Evolutionary conservation across 2,888 invertebrate genomes (phyloP), one percentile per base, ranked within the genome.

Genomic region (Tromatobia lineatoria): DNA sequence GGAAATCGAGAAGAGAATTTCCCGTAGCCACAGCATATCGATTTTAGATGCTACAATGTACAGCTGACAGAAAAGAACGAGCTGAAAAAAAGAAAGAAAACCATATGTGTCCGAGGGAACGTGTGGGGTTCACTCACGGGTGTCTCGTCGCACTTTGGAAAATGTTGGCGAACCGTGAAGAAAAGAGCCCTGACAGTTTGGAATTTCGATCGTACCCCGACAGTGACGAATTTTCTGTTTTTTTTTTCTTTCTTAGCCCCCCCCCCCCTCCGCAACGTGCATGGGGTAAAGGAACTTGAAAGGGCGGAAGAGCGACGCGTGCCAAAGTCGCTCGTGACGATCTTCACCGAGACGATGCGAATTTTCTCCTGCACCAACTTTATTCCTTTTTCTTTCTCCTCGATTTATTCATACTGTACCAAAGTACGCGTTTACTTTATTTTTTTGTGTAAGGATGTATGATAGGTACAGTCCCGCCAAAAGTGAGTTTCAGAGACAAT

Each of bases 181-280:
- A 34, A 61, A 70, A 59, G 71, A 52, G 38, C n/a, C 70, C n/a
- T 38, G 34, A 73, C 73, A 73, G 54, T 66, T 71, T 54, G 59
- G 50, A 80, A 69, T 74, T 74, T 74, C 74, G 74, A 70, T 70
- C 29, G 77, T 45, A 23, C 69, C 15, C 15, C 70, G 61, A 61
- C 78, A 80, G 50, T 54, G 59, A 80, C 67, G 45, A 74, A 57
- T 80, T 74, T 59, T 57, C 29, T 13, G 6, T 6, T 57, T 57
- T 67, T n/a, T 42, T 38, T 34, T 20, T 42, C n/a, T n/a, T n/a
- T n/a, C n/a, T n/a, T n/a, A n/a, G n/a, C n/a, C n/a, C n/a, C n/a
- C n/a, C n/a, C n/a, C 25, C 45, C 11, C 59, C 45, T 29, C 45
- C 29, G 45, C 47, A 59, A 20, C 34, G 45, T 18, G 45, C 18